phyloP scores from a whole-genome alignment of 1,140 invertebrate genomes.

The Schlechtendalia chinensis region DNA sequence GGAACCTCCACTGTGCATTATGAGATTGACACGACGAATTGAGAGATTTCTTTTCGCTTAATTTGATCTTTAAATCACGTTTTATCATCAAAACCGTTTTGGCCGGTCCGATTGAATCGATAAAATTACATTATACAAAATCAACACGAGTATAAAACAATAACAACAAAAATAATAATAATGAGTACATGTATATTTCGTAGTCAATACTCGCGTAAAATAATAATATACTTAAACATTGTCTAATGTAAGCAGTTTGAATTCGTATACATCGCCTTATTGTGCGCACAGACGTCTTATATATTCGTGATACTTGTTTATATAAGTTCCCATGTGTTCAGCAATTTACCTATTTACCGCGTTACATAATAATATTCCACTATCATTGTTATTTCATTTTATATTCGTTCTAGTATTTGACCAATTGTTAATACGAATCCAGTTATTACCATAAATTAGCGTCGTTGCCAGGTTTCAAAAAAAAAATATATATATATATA shows the following conservation, averaged over 20 bases:
- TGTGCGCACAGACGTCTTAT: background rate
- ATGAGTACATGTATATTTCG: background rate
- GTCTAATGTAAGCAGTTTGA: background rate
- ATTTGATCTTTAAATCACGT: constrained; percentile 21
- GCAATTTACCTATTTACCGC: background rate
- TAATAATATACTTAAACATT: background rate
- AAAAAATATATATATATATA: constrained; percentile 23
- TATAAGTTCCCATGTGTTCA: constrained; percentile 1
- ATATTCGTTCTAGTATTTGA: constrained; percentile 38
- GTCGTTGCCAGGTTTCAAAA: constrained; percentile 5
- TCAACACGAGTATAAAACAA: background rate
- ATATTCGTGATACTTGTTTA: background rate
- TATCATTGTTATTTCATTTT: constrained; percentile 19
- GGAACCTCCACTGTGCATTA: constrained; percentile 1
- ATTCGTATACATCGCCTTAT: background rate
- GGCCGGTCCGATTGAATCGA: background rate
- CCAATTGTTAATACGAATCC: constrained; percentile 28
- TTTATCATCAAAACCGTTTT: constrained; percentile 11
- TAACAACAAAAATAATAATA: background rate
- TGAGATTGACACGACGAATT: constrained; percentile 12
- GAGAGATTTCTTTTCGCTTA: constrained; percentile 25
- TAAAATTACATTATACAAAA: background rate
- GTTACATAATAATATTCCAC: constrained; percentile 20
- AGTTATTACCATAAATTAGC: constrained; percentile 47
- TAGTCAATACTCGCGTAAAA: background rate